Base-by-base conservation (phyloP, 2,113 vertebrate genomes). In the Pholis gunnellus region DNA sequence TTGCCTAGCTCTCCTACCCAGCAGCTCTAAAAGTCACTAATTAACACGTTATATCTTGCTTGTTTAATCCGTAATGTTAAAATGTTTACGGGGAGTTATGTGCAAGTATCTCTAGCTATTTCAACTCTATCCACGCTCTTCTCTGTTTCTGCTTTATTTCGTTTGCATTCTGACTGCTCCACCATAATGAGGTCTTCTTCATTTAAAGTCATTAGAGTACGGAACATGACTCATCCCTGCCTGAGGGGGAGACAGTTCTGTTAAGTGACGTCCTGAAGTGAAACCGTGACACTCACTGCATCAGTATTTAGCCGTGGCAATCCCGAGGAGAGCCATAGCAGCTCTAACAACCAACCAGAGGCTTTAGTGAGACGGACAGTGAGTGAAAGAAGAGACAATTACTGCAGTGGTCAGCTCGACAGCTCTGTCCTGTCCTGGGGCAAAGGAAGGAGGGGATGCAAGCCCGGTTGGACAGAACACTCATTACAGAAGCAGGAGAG, bases 381-480 rank as follows among this genome's bases (percentile, higher is more conserved):
- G 48, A 84, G 81, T 63, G 84, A 86, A 81, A 87, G 68, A 86
- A 79, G 59, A 88, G 81, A 88, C 86, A 84, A 81, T 90, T 89
- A 90, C 82, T 85, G 68, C 80, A 76, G 87, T 75, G 89, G 90
- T 90, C 92, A 89, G 87, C 80, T 72, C 57, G 44, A 68, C 78
- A 86, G 72, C 81, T 90, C 85, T 87, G 84, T 87, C 81, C 78
- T 87, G 79, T 88, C 92, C 91, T 71, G 73, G 68, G 87, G 91
- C 90, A 14, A 83, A 17, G 18, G 34, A 67, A 71, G 82, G 81
- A 72, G 73, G 72, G 81, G 61, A 40, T 67, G 74, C 63, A 38
- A n/a, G 78, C 59, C 20, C 72, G 52, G 78, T 72, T 84, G 76
- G 60, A 78, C 81, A 86, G 82, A 77, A 69, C 73, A 78, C 71